A percentile compares a stretch with the other conserved stretches of the same genome.
phyloP scores from a whole-genome alignment of 1,140 invertebrate genomes.

The Drosophila melanica region DNA sequence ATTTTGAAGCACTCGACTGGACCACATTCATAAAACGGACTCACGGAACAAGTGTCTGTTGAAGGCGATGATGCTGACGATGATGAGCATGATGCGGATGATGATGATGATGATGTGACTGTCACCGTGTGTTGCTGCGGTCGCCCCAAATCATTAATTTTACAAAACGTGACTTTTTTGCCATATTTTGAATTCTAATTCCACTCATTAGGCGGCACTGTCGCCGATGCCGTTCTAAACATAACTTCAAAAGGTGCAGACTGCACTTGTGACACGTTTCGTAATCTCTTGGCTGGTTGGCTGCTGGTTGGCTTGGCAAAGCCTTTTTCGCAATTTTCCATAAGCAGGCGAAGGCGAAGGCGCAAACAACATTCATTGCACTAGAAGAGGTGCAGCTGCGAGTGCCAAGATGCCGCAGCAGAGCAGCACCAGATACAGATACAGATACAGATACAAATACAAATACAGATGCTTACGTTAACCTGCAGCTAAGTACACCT shows the following conservation, averaged over 20 bases:
- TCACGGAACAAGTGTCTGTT: slow-evolving; percentile 30
- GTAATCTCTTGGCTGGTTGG: slow-evolving; percentile 70
- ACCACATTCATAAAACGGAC: slow-evolving; percentile 7
- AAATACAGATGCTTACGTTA: slow-evolving; percentile 65
- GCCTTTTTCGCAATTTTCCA: slow-evolving; percentile 63
- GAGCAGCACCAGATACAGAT: slow-evolving; percentile 42
- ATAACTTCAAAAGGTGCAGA: slow-evolving; percentile 81
- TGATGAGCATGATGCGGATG: slow-evolving; percentile 15
- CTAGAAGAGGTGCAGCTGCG: slow-evolving; percentile 41
- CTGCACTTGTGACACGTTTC: slow-evolving; percentile 81
- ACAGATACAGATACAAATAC: slow-evolving; percentile 59
- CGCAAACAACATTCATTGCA: slow-evolving; percentile 16
- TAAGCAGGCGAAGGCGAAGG: slow-evolving; percentile 55
- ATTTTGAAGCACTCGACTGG: not conserved
- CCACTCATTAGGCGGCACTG: slow-evolving; percentile 70
- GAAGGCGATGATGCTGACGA: slow-evolving; percentile 8
- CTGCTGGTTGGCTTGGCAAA: slow-evolving; percentile 21
- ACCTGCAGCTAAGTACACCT: slow-evolving; percentile 66
- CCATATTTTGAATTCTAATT: slow-evolving; percentile 81
- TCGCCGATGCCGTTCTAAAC: slow-evolving; percentile 70
- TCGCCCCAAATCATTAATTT: slow-evolving; percentile 79
- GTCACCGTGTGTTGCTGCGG: slow-evolving; percentile 55
- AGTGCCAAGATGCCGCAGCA: slow-evolving; percentile 49
- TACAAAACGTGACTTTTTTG: slow-evolving; percentile 80
- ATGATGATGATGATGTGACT: slow-evolving; percentile 38